Conservation (phyloP, 2,113 vertebrate genomes). For the Aspidoscelis tigris region DNA sequence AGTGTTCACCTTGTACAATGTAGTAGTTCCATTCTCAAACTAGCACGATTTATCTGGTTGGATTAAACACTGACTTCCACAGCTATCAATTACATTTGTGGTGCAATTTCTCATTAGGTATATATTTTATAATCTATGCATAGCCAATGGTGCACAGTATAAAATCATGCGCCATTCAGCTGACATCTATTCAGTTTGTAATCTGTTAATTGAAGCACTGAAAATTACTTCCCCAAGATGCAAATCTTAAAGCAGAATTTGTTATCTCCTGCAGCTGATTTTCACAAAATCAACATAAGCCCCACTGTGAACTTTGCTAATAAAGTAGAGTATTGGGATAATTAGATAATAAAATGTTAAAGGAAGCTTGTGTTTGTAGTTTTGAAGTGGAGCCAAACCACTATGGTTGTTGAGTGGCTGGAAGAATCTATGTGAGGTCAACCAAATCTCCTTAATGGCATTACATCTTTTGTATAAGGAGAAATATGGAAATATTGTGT, state of each 20-base stretch:
- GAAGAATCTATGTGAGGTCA: constrained; percentile 60
- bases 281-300: background rate
- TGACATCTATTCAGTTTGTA: no score
- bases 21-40: no score
- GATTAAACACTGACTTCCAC: no score
- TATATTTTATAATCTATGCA: no score
- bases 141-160: no score
- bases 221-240: background rate
- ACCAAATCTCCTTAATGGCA: constrained; percentile 69
- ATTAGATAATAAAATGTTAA: constrained; percentile 66
- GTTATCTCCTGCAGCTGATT: background rate
- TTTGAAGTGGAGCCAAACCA: constrained; percentile 57
- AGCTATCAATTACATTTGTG: no score
- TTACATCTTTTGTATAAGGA: constrained; percentile 45
- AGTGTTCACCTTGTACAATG: no score
- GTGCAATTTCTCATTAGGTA: no score
- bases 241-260: background rate
- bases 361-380: constrained; percentile 54
- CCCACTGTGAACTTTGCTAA: background rate
- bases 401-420: constrained; percentile 56
- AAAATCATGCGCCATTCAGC: no score
- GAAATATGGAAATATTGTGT: background rate
- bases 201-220: background rate
- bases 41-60: no score
- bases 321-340: background rate